Evolutionary conservation across 1,140 invertebrate genomes (phyloP).

Genomic region (Mycetomoellerius zeteki): DNA sequence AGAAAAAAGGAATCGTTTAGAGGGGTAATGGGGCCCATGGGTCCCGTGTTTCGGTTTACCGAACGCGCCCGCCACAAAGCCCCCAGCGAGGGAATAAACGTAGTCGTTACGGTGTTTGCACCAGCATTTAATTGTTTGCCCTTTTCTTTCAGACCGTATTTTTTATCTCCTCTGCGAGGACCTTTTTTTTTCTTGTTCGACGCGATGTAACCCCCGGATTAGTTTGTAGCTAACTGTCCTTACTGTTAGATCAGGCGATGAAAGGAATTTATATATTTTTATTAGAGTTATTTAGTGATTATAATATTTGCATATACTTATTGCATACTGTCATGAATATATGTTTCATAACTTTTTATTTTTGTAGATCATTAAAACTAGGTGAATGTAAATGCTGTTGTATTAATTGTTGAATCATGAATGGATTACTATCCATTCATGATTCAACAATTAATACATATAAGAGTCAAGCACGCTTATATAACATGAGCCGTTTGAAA

Average conservation of each 20-base stretch:
- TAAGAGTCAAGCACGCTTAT: not conserved
- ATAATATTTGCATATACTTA: no score
- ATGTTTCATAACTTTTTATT: not conserved
- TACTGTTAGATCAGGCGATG: not conserved
- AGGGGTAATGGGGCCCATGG: slow-evolving; percentile 60
- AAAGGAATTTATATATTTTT: not conserved
- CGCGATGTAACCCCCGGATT: slow-evolving; percentile 29
- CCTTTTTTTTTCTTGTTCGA: slow-evolving; percentile 7
- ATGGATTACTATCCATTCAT: not conserved
- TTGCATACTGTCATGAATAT: not conserved
- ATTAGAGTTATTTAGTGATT: not conserved
- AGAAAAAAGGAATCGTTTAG: slow-evolving; percentile 68
- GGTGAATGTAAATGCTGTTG: not conserved
- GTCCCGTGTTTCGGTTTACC: slow-evolving; percentile 63
- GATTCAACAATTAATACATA: not conserved
- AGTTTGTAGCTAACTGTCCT: slow-evolving; percentile 18
- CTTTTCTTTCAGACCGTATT: slow-evolving; percentile 34
- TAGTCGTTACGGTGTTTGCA: slow-evolving; percentile 64
- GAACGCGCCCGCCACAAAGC: slow-evolving; percentile 64
- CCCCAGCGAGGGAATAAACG: slow-evolving; percentile 50
- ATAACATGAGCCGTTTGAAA: not conserved
- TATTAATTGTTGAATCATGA: not conserved
- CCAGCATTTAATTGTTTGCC: slow-evolving; percentile 59
- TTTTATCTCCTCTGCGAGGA: slow-evolving; percentile 22
- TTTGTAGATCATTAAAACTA: not conserved